Conservation (phyloP, 2,113 vertebrate species). For the Pygoscelis adeliae region DNA sequence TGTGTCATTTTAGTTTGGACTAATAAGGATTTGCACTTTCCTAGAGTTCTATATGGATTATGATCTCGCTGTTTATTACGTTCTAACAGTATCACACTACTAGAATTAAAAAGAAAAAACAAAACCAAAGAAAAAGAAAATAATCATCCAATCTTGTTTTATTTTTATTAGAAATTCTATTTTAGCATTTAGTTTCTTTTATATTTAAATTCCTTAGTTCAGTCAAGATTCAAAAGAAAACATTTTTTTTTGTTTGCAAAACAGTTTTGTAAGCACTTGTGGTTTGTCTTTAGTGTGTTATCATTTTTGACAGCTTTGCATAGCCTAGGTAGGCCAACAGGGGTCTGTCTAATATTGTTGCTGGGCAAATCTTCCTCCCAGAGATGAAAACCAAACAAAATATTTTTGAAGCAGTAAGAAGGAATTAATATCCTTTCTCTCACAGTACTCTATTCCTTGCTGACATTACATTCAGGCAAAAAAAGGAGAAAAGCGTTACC, state of each 20-base stretch:
- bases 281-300: constrained; percentile 78
- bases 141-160: constrained; percentile 34
- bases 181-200: constrained; percentile 62
- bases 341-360: constrained; percentile 87
- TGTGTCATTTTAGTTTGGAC: constrained; percentile 12
- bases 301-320: constrained; percentile 84
- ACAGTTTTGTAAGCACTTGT: constrained; percentile 73
- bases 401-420: constrained; percentile 79
- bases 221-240: constrained; percentile 72
- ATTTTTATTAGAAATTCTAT: constrained; percentile 68
- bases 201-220: constrained; percentile 73
- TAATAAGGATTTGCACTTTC: constrained; percentile 55
- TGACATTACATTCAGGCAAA: constrained; percentile 77
- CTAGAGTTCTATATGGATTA: not conserved
- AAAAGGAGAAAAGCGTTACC: constrained; percentile 67
- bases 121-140: not conserved
- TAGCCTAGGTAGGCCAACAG: constrained; percentile 82
- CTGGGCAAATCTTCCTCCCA: constrained; percentile 77
- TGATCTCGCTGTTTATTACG: constrained; percentile 2
- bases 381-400: constrained; percentile 78
- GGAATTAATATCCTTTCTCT: constrained; percentile 78
- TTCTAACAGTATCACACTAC: constrained; percentile 18
- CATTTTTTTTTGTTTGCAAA: constrained; percentile 71
- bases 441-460: constrained; percentile 75
- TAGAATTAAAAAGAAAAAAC: not conserved